A percentile compares a stretch with the other conserved stretches of the same genome.
Conservation (phyloP, 2,888 invertebrate species). For the Ornithoptera priamus region DNA sequence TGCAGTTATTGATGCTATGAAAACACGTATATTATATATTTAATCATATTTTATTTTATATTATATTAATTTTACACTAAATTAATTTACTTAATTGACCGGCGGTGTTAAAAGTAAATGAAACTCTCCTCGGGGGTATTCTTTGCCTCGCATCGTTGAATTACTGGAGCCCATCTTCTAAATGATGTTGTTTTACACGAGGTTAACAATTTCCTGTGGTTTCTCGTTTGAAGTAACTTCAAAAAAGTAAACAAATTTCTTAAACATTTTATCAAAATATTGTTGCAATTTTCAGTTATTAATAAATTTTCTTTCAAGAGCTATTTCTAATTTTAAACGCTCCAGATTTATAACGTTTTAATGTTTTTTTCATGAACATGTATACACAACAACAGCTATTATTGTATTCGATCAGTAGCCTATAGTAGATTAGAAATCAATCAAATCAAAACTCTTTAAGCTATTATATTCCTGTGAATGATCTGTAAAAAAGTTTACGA, state of each 20-base stretch:
- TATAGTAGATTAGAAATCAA: too few relatives aligned
- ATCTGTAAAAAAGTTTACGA: too few relatives aligned
- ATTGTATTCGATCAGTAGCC: too few relatives aligned
- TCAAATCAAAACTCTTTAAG: too few relatives aligned
- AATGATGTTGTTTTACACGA: constrained; percentile 2
- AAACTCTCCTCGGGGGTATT: constrained; percentile 6
- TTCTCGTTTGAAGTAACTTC: too few relatives aligned
- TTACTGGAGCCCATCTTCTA: constrained; percentile 6
- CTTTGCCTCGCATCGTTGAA: constrained; percentile 15
- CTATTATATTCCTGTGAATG: too few relatives aligned
- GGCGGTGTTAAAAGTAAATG: constrained; percentile 16
- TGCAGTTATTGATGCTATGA: background rate
- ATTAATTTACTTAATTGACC: background rate
- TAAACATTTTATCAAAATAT: background rate
- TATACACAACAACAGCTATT: too few relatives aligned
- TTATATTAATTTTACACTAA: constrained; percentile 5
- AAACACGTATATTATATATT: background rate
- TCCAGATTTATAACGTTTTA: too few relatives aligned
- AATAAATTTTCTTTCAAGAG: too few relatives aligned
- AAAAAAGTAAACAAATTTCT: background rate
- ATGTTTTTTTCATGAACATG: too few relatives aligned
- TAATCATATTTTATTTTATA: background rate
- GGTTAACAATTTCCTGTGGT: background rate
- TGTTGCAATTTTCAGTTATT: too few relatives aligned
- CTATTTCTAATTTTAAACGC: too few relatives aligned